These are phyloP conservation scores for Gallinago paraguaiae DNA, from an alignment of 2,113 vertebrate species.

Conservation along the genomic window DNA sequence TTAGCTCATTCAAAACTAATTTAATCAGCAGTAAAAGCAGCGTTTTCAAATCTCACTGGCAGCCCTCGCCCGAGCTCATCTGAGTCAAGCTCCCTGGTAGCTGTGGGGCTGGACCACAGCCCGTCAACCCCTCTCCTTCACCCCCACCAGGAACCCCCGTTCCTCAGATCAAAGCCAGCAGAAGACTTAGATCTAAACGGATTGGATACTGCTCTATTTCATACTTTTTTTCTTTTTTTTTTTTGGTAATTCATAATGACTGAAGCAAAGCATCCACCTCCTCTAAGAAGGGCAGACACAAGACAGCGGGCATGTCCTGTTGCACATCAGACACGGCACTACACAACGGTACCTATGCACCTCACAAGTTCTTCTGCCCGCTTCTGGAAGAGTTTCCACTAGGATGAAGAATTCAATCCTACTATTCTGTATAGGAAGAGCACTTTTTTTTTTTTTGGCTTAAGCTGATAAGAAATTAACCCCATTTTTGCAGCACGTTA, in stretches of 20 bases:
- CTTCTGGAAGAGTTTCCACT: background rate
- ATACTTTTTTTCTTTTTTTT: background rate
- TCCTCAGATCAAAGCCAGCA: background rate
- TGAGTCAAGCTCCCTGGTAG: background rate
- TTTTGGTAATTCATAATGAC: background rate
- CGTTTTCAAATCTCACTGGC: too few species aligned
- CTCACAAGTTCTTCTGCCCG: background rate
- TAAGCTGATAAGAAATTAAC: background rate
- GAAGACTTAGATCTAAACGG: background rate
- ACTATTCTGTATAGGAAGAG: background rate
- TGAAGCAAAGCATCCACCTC: background rate
- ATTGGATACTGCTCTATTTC: background rate
- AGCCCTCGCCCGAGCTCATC: background rate
- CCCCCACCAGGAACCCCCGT: background rate
- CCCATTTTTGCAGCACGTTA: background rate
- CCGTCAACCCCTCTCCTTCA: background rate
- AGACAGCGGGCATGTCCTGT: fast-evolving
- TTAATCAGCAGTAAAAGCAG: background rate
- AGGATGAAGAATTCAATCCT: background rate
- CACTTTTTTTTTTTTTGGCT: background rate
- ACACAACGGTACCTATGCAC: background rate
- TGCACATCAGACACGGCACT: background rate
- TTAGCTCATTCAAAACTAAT: background rate
- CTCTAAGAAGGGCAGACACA: background rate
- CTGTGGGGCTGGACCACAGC: background rate